Evolutionary conservation across 2,888 invertebrate genomes (phyloP).

Genomic region (Sarcophaga carnaria): DNA sequence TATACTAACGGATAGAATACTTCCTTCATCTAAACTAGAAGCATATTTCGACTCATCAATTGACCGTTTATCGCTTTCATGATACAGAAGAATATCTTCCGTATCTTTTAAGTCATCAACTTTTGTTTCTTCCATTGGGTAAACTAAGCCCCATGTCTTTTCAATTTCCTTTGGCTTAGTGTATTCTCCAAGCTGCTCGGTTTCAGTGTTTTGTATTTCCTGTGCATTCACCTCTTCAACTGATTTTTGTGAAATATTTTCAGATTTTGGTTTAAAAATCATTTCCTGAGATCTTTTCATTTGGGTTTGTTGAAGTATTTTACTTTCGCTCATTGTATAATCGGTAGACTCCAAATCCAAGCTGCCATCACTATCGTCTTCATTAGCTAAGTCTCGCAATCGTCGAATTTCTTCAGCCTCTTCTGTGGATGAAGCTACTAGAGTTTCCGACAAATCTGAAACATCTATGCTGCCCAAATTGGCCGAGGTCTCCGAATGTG

Average conservation of each 20-base stretch:
- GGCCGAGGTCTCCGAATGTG: slow-evolving; percentile 89
- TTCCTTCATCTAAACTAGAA: slow-evolving; percentile 84
- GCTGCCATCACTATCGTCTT: slow-evolving; percentile 82
- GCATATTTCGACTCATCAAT: slow-evolving; percentile 83
- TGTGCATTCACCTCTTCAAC: slow-evolving; percentile 77
- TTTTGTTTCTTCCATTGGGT: slow-evolving; percentile 77
- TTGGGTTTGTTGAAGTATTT: slow-evolving; percentile 85
- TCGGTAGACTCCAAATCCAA: slow-evolving; percentile 74
- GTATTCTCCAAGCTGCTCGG: slow-evolving; percentile 72
- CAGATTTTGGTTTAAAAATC: slow-evolving; percentile 89
- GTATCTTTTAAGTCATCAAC: slow-evolving; percentile 74
- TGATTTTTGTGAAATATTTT: slow-evolving; percentile 74
- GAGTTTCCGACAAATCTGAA: slow-evolving; percentile 95
- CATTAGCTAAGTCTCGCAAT: slow-evolving; percentile 84
- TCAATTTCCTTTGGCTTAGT: slow-evolving; percentile 75
- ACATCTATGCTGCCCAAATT: slow-evolving; percentile 94
- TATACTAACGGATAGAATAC: slow-evolving; percentile 84
- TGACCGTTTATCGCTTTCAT: slow-evolving; percentile 75
- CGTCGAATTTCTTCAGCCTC: slow-evolving; percentile 83
- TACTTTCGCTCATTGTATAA: slow-evolving; percentile 78
- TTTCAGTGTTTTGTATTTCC: slow-evolving; percentile 75
- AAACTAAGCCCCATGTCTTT: slow-evolving; percentile 77
- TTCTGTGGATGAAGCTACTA: slow-evolving; percentile 94
- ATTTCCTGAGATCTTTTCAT: slow-evolving; percentile 96
- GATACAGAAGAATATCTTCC: slow-evolving; percentile 78